Base-by-base conservation (phyloP, 1,140 invertebrate genomes). In the Caenorhabditis briggsae region DNA sequence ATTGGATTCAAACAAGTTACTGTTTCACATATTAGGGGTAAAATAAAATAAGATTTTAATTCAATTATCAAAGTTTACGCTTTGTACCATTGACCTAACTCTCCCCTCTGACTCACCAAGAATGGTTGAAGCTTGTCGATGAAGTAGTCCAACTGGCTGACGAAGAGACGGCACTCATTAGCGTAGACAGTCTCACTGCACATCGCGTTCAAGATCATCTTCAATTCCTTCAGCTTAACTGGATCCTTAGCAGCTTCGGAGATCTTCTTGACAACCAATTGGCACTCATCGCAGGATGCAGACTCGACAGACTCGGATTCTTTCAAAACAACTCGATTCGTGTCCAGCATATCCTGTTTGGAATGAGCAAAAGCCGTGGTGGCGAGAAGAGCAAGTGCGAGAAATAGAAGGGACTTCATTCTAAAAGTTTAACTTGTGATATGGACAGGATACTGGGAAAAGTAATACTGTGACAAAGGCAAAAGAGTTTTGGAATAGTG, bases 111-210 rank as follows among this genome's bases (percentile, higher is more conserved):
- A 70, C 85, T 55, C 74, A 91, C 91, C 85, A 92, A 65, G 55
- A 88, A 92, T 33, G 91, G 91, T 53, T 91, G 74, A 18, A 92
- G 86, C 83, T 90, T 86, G 6, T 90, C 84, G 55, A 92, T 87
- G 86, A 92, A 88, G 5, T 88, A 74, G 83, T 92, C 91, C 16
- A 92, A 55, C 53, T 90, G 89, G 56, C 64, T 86, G 74, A 92
- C 91, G 82, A 92, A 89, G n/a, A 92, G 41, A 55, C 84, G 84
- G 85, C 91, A 92, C 78, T 92, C 91, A 2, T 89, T 86, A 7
- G 83, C 88, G 48, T 92, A 92, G 23, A 82, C 88, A 84, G 91
- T 92, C 82, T 91, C 89, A n/a, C 90, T 61, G 84, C 91, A 92
- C 53, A 87, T 59, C 14, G 86, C 61, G 14, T 58, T 82, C 43